Evolutionary conservation across 2,888 invertebrate genomes (phyloP).

Genomic region (Cerastis leucographa): DNA sequence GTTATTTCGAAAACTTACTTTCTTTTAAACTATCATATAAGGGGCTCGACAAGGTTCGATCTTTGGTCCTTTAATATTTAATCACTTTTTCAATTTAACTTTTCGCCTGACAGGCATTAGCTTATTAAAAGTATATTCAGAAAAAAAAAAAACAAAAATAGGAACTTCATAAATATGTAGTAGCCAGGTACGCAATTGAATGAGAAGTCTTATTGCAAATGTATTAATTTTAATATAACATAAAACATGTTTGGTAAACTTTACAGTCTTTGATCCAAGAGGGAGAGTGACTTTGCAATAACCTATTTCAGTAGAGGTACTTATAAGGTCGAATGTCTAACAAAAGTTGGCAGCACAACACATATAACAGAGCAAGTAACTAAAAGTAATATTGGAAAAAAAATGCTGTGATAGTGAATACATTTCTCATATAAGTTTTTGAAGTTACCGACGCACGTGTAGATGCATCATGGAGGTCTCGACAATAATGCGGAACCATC

Average conservation of each 20-base stretch:
- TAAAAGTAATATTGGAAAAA: neutral
- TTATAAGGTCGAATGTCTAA: neutral
- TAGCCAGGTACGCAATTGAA: neutral
- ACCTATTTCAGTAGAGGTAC: neutral
- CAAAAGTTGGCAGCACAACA: constrained; percentile 21
- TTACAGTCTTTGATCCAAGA: neutral
- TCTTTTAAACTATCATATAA: neutral
- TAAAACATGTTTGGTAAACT: neutral
- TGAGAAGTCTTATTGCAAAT: neutral
- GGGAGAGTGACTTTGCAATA: constrained; percentile 14
- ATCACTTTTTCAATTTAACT: neutral
- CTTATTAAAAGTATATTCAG: neutral
- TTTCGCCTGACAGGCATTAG: neutral
- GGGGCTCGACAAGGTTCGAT: neutral
- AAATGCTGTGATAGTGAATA: constrained; percentile 3
- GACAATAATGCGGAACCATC: neutral
- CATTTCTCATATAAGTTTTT: constrained; percentile 11
- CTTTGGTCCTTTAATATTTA: neutral
- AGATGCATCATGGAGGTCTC: neutral
- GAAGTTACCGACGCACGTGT: neutral
- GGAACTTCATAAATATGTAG: neutral
- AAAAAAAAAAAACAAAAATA: neutral
- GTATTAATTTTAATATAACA: neutral
- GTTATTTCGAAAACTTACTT: neutral
- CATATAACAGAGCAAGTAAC: neutral